Evolutionary conservation across 2,888 invertebrate species (phyloP).

Genomic region (Acanthococcus lagerstroemiae): DNA sequence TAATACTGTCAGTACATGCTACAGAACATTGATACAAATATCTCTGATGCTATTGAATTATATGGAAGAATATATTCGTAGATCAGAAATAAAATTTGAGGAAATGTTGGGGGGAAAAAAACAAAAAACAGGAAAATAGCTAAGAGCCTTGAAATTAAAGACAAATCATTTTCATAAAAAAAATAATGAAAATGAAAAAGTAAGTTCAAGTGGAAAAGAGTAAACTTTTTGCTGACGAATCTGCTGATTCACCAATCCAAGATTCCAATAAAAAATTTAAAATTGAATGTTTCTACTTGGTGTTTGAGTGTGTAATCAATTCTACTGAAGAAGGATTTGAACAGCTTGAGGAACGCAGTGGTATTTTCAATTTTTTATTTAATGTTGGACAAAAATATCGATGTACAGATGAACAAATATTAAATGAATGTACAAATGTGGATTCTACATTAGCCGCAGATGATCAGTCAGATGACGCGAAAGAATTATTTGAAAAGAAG

Average conservation of each 20-base stretch:
- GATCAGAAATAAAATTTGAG: too few relatives aligned
- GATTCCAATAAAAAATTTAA: slow-evolving; percentile 1
- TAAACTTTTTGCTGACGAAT: slow-evolving; percentile 10
- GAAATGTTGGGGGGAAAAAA: too few relatives aligned
- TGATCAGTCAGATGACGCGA: slow-evolving; percentile 11
- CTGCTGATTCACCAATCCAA: background rate
- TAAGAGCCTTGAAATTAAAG: too few relatives aligned
- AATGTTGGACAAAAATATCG: background rate
- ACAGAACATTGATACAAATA: too few relatives aligned
- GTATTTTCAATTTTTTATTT: slow-evolving; percentile 10
- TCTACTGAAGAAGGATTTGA: slow-evolving; percentile 8
- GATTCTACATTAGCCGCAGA: background rate
- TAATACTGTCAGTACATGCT: too few relatives aligned
- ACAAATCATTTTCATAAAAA: too few relatives aligned
- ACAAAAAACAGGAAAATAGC: too few relatives aligned
- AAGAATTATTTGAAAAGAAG: background rate
- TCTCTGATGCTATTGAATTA: too few relatives aligned
- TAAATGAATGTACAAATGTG: slow-evolving; percentile 2
- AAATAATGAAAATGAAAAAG: too few relatives aligned
- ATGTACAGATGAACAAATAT: too few relatives aligned
- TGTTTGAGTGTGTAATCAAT: slow-evolving; percentile 10
- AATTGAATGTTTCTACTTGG: slow-evolving; percentile 6
- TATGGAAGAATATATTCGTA: too few relatives aligned
- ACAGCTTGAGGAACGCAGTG: background rate
- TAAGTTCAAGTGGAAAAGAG: too few relatives aligned